phyloP scores from a whole-genome alignment of 1,140 invertebrate genomes.

The Lepidurus apus region DNA sequence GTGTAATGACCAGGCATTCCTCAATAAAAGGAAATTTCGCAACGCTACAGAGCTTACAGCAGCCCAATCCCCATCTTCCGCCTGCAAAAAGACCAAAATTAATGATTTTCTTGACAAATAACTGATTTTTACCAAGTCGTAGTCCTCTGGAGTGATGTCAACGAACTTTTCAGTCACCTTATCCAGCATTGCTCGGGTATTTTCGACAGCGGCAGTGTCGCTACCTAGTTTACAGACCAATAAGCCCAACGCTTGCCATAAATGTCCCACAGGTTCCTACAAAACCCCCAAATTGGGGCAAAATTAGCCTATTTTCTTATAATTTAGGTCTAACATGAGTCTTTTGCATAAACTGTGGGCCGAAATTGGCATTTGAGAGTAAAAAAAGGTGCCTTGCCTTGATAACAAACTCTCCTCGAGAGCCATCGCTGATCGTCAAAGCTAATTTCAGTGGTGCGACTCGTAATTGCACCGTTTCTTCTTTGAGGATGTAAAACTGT shows the following conservation, averaged over 20 bases:
- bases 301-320: too few species aligned
- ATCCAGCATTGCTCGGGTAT: neutral
- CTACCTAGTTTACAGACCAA: neutral
- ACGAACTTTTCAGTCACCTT: slow-evolving; percentile 1
- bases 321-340: too few species aligned
- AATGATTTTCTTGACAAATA: neutral
- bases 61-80: neutral
- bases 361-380: too few species aligned
- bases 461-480: neutral
- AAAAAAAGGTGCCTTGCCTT: neutral
- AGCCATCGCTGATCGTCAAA: neutral
- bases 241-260: neutral
- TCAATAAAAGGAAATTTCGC: neutral
- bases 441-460: neutral
- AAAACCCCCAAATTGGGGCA: too few species aligned
- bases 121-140: neutral
- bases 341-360: too few species aligned
- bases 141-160: neutral
- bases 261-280: neutral
- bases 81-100: neutral
- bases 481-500: neutral
- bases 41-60: neutral
- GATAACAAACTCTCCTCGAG: neutral
- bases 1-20: neutral
- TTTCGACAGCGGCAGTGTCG: neutral